Conservation (phyloP, 30 jellyfish, hydroid and myxozoan species). For the Mastigias papua region DNA sequence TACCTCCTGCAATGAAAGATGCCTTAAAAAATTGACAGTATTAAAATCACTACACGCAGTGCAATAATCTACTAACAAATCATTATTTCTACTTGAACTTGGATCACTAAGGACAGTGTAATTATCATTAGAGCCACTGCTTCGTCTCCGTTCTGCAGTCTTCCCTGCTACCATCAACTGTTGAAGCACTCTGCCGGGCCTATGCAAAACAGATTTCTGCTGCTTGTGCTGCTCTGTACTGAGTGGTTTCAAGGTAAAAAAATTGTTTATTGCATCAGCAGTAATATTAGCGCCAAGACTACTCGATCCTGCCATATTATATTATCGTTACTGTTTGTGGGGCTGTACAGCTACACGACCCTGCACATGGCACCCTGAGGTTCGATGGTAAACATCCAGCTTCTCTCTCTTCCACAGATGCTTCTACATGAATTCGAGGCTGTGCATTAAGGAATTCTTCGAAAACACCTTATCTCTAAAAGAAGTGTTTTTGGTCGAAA, state of each 20-base stretch:
- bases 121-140: slow-evolving; percentile 20
- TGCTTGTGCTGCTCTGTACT: background rate
- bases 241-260: slow-evolving; percentile 66
- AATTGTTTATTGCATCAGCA: slow-evolving; percentile 78
- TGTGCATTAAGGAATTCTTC: too few species aligned
- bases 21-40: too few species aligned
- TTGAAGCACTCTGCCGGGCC: slow-evolving; percentile 1
- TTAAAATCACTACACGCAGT: background rate
- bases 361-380: too few species aligned
- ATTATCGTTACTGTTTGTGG: too few species aligned
- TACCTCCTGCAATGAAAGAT: too few species aligned
- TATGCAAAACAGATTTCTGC: background rate
- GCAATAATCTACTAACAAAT: background rate
- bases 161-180: slow-evolving; percentile 5
- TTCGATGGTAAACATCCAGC: too few species aligned
- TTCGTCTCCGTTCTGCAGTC: slow-evolving; percentile 21
- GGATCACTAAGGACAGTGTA: slow-evolving; percentile 31
- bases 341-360: too few species aligned
- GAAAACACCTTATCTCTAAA: too few species aligned
- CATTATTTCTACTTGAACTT: background rate
- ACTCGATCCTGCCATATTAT: slow-evolving; percentile 49
- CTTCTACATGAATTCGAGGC: too few species aligned
- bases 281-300: slow-evolving; percentile 82
- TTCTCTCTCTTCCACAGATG: too few species aligned
- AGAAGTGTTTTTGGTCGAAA: too few species aligned